These are phyloP conservation scores for Caranx ignobilis DNA, from an alignment of 2,113 vertebrate species.

Conservation along the genomic window DNA sequence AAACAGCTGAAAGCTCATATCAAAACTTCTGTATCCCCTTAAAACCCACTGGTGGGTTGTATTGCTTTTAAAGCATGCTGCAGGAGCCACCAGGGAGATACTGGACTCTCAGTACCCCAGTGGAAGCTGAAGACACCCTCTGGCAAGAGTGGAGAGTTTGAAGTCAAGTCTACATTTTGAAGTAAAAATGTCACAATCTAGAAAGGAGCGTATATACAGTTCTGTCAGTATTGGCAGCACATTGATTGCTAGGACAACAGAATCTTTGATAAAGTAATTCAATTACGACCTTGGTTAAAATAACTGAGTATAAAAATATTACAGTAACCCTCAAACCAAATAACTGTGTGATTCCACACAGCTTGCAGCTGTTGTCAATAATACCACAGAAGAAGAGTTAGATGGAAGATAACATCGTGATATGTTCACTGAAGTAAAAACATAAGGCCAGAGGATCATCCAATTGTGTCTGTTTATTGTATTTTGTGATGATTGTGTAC, in stretches of 20 bases:
- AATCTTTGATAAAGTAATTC: conserved; percentile 5
- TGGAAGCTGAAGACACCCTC: not conserved
- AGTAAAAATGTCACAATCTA: not conserved
- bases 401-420: conserved; percentile 27
- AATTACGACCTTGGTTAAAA: not conserved
- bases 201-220: not conserved
- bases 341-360: not conserved
- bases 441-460: not conserved
- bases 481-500: not conserved
- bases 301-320: conserved; percentile 12
- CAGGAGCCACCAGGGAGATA: not conserved
- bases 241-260: not conserved
- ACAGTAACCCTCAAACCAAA: conserved; percentile 18
- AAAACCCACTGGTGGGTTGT: no score
- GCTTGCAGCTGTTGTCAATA: conserved; percentile 32
- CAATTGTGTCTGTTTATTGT: conserved; percentile 8
- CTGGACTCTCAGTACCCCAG: no score
- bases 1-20: not conserved
- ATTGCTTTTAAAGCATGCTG: not conserved
- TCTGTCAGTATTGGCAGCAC: no score
- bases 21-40: not conserved
- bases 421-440: conserved; percentile 33
- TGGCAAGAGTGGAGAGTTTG: not conserved
- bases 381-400: conserved; percentile 29
- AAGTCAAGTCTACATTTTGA: not conserved